phyloP scores from a whole-genome alignment of 2,888 invertebrate genomes.

The Coleophora deauratella region DNA sequence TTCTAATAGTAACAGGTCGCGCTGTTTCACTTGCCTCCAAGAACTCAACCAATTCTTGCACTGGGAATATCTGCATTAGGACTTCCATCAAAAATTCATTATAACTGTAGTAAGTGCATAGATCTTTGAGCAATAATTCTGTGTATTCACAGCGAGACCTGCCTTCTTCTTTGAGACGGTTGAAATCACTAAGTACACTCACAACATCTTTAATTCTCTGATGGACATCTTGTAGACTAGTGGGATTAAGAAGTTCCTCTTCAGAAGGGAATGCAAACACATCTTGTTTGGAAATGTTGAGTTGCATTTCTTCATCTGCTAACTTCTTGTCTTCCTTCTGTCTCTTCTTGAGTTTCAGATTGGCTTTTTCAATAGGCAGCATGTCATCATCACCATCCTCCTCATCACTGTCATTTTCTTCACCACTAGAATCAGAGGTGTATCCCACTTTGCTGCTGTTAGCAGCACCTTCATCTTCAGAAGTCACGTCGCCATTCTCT shows the following conservation, averaged over 20 bases:
- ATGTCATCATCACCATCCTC: slow-evolving; percentile 77
- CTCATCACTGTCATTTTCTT: slow-evolving; percentile 36
- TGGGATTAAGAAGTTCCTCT: slow-evolving; percentile 80
- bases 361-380: slow-evolving; percentile 90
- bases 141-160: slow-evolving; percentile 88
- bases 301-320: slow-evolving; percentile 87
- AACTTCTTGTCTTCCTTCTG: slow-evolving; percentile 79
- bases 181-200: slow-evolving; percentile 86
- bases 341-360: slow-evolving; percentile 83
- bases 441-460: slow-evolving; percentile 41
- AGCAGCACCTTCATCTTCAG: slow-evolving; percentile 41
- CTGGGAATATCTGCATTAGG: slow-evolving; percentile 91
- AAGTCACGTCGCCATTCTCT: slow-evolving; percentile 41
- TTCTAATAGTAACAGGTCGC: slow-evolving; percentile 95
- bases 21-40: slow-evolving; percentile 97
- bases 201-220: slow-evolving; percentile 92
- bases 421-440: slow-evolving; percentile 50
- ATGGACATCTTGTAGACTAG: slow-evolving; percentile 87
- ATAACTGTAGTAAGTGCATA: slow-evolving; percentile 96
- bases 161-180: slow-evolving; percentile 76
- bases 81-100: slow-evolving; percentile 96
- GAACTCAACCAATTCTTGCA: slow-evolving; percentile 92
- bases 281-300: slow-evolving; percentile 84
- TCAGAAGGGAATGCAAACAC: slow-evolving; percentile 86
- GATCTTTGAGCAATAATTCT: slow-evolving; percentile 84